Conservation (phyloP, 2,797 vertebrate genomes). For the Sebastes diaconus region DNA sequence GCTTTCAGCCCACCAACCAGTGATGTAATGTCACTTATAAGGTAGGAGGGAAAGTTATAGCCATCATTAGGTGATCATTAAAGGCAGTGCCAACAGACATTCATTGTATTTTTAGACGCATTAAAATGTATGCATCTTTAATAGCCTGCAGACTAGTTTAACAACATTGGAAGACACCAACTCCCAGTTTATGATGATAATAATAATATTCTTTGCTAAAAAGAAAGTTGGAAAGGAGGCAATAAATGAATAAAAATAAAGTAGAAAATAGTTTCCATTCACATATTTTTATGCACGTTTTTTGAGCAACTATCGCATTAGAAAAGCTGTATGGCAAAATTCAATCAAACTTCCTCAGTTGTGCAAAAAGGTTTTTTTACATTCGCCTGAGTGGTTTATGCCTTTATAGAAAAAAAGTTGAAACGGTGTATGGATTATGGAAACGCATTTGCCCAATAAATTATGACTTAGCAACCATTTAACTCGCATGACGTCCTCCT, state of each 20-base stretch:
- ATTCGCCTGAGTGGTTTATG: too few relatives aligned
- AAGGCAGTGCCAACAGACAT: background rate
- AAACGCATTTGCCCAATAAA: background rate
- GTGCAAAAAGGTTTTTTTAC: too few relatives aligned
- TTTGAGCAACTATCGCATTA: too few relatives aligned
- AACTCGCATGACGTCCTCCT: fast-evolving
- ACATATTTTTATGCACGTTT: fast-evolving
- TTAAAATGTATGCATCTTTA: background rate
- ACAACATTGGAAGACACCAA: background rate
- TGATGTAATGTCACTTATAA: background rate
- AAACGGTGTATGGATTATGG: background rate
- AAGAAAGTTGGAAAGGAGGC: background rate
- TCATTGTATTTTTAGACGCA: background rate
- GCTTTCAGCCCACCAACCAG: background rate
- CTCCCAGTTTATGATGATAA: background rate
- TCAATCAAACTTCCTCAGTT: too few relatives aligned
- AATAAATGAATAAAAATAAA: background rate
- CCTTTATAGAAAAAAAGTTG: too few relatives aligned
- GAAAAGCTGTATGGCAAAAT: too few relatives aligned
- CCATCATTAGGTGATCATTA: background rate
- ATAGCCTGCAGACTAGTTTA: background rate
- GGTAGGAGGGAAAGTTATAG: background rate
- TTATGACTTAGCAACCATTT: fast-evolving
- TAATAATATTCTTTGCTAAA: background rate
- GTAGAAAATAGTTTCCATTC: background rate